phyloP scores from a whole-genome alignment of 1,140 invertebrate genomes.

The Triops cancriformis region DNA sequence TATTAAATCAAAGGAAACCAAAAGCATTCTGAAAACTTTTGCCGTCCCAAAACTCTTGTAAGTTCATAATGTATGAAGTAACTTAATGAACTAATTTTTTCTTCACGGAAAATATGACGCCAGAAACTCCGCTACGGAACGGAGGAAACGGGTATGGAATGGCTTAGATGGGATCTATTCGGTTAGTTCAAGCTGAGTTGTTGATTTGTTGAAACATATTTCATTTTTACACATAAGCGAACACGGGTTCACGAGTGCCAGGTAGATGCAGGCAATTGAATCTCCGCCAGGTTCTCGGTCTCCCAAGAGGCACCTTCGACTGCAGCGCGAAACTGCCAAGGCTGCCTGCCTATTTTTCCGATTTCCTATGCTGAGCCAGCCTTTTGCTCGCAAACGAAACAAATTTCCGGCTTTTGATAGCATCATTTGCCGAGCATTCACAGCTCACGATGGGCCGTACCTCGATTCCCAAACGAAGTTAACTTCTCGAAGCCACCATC shows the following conservation, averaged over 20 bases:
- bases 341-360: not conserved
- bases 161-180: not conserved
- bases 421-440: conserved; percentile 6
- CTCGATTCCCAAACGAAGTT: not conserved
- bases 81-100: no score
- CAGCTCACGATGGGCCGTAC: conserved; percentile 3
- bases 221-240: not conserved
- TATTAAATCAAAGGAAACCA: no score
- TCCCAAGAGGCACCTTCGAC: not conserved
- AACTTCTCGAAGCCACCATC: conserved; percentile 5
- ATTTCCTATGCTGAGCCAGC: not conserved
- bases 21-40: no score
- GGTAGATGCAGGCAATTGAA: conserved; percentile 1
- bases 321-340: conserved; percentile 1
- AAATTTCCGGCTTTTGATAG: conserved; percentile 14
- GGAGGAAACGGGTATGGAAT: not conserved
- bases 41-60: no score
- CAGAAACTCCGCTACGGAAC: not conserved
- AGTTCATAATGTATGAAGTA: no score
- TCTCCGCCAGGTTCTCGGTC: conserved; percentile 11
- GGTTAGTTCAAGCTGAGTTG: not conserved
- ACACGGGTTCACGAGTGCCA: not conserved
- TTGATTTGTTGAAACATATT: not conserved
- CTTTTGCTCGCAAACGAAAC: conserved; percentile 13
- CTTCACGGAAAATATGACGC: not conserved